phyloP scores from a whole-genome alignment of 2,888 invertebrate genomes.

The Euproctis similis region DNA sequence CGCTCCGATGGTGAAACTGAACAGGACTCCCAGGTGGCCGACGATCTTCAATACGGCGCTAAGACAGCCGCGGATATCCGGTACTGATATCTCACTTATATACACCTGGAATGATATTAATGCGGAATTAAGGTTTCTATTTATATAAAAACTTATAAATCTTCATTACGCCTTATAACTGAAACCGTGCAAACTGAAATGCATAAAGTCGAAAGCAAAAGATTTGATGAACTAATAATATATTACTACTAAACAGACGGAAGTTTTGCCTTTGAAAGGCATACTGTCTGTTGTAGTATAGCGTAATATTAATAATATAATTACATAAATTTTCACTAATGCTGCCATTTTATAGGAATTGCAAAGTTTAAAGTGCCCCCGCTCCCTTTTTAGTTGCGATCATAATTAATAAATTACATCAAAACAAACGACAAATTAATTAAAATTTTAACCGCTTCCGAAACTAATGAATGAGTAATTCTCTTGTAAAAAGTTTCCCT shows the following conservation, averaged over 20 bases:
- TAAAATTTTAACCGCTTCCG: constrained; percentile 22
- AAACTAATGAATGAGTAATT: constrained; percentile 53
- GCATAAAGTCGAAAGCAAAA: no score
- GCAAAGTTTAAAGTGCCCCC: no score
- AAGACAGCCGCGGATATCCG: constrained; percentile 89
- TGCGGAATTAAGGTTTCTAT: neutral
- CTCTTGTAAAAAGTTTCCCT: constrained; percentile 33
- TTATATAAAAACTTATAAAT: no score
- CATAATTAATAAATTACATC: constrained; percentile 21
- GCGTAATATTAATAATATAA: no score
- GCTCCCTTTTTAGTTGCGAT: neutral
- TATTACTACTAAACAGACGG: no score
- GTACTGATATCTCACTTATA: constrained; percentile 92
- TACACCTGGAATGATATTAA: constrained; percentile 79
- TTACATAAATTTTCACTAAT: no score
- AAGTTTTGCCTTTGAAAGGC: no score
- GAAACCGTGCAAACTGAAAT: no score
- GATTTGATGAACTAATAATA: no score
- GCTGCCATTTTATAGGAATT: no score
- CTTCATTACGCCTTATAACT: no score
- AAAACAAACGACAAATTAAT: constrained; percentile 30
- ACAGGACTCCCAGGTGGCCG: constrained; percentile 88
- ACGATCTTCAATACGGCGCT: constrained; percentile 91
- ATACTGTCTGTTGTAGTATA: no score
- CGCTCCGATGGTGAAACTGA: constrained; percentile 88